Percentiles rank a stretch among this genome's conserved stretches.
These are phyloP conservation scores for Papilio polyxenes DNA, from an alignment of 1,140 invertebrate genomes.

Conservation along the genomic window DNA sequence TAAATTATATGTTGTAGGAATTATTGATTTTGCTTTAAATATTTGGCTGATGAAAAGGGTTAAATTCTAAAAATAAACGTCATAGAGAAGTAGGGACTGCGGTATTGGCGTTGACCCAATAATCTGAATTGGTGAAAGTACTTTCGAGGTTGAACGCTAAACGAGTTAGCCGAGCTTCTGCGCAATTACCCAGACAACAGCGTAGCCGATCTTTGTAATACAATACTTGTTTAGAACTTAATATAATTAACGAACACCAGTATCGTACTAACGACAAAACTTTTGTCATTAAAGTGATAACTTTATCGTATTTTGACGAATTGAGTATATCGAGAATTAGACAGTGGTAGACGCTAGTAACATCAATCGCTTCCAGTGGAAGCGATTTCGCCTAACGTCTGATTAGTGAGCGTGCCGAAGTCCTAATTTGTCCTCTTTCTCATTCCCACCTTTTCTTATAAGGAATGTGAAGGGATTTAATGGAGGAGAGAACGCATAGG, in stretches of 20 bases:
- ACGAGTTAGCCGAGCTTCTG: conserved; percentile 26
- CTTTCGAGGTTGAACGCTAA: conserved; percentile 25
- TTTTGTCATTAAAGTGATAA: not conserved
- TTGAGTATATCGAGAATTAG: not conserved
- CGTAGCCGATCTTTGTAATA: not conserved
- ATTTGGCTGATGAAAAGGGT: not conserved
- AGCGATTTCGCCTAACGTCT: no score
- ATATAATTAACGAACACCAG: not conserved
- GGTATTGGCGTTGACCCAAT: conserved; percentile 27
- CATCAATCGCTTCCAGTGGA: no score
- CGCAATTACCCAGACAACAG: not conserved
- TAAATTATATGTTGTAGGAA: not conserved
- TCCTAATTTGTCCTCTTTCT: no score
- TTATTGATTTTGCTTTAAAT: not conserved
- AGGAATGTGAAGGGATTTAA: no score
- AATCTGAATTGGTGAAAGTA: conserved; percentile 15
- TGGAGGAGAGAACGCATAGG: no score
- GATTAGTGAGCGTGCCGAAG: no score
- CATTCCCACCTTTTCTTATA: no score
- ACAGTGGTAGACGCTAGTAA: no score
- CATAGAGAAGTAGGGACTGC: conserved; percentile 11
- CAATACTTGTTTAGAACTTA: conserved; percentile 24
- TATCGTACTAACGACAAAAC: not conserved
- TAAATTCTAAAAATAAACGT: conserved; percentile 2
- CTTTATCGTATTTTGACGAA: not conserved